These are phyloP conservation scores for Gavialis gangeticus DNA, from an alignment of 2,113 vertebrate species.

Conservation along the genomic window DNA sequence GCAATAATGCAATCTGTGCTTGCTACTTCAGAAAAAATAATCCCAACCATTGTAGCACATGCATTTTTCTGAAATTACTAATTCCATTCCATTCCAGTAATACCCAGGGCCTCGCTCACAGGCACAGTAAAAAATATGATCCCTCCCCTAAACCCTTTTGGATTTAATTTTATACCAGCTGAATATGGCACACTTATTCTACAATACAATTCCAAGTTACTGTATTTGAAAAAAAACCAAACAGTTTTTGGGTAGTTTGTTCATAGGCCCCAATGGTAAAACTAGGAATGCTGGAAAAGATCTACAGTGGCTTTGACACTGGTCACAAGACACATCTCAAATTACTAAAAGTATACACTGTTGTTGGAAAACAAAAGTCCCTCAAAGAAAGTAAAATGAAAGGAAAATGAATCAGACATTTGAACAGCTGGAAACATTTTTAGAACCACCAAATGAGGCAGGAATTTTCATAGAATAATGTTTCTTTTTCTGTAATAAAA, in stretches of 20 bases:
- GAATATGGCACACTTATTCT: constrained; percentile 40
- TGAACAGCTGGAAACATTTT: constrained; percentile 72
- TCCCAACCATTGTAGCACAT: background rate
- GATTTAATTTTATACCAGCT: constrained; percentile 42
- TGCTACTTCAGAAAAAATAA: constrained; percentile 40
- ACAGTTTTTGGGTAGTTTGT: background rate
- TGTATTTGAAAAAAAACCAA: background rate
- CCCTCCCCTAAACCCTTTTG: constrained; percentile 32
- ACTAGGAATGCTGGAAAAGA: constrained; percentile 56
- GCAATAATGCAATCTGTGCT: background rate
- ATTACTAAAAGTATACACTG: constrained; percentile 59
- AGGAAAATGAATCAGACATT: constrained; percentile 41
- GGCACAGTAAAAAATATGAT: background rate
- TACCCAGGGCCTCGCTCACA: background rate
- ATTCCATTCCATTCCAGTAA: constrained; percentile 50
- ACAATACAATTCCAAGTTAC: constrained; percentile 16
- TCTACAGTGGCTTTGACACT: constrained; percentile 63
- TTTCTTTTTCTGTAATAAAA: constrained; percentile 50
- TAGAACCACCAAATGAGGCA: constrained; percentile 14
- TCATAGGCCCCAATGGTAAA: constrained; percentile 53
- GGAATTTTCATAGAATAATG: constrained; percentile 32
- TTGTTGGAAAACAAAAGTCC: constrained; percentile 59
- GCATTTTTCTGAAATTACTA: constrained; percentile 21
- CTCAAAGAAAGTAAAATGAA: background rate
- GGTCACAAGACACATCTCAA: constrained; percentile 62